These are phyloP conservation scores for Pyralis farinalis DNA, from an alignment of 2,888 invertebrate genomes.

Conservation along the genomic window DNA sequence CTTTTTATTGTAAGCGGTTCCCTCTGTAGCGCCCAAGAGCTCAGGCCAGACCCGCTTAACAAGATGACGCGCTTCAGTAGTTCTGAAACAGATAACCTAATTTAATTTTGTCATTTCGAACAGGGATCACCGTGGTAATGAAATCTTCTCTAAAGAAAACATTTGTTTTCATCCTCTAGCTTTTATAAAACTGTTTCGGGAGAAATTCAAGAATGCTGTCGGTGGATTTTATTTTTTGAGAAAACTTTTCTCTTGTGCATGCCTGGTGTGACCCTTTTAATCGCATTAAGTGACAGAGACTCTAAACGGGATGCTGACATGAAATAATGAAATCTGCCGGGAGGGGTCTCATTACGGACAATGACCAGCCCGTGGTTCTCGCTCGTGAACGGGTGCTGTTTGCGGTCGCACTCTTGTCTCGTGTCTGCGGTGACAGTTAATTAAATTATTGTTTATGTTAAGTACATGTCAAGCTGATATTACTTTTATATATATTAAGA, in stretches of 20 bases:
- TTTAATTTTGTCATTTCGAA: constrained; percentile 60
- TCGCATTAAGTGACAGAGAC: constrained; percentile 57
- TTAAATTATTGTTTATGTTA: constrained; percentile 25
- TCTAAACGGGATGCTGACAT: constrained; percentile 49
- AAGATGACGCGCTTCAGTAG: constrained; percentile 92
- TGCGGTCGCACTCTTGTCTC: constrained; percentile 22
- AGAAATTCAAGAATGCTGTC: constrained; percentile 17
- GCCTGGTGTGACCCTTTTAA: constrained; percentile 55
- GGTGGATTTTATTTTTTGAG: constrained; percentile 38
- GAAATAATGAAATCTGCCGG: constrained; percentile 60
- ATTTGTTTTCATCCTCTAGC: constrained; percentile 32
- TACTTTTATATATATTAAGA: too few species aligned
- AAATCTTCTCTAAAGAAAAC: constrained; percentile 45
- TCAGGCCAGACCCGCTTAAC: constrained; percentile 93
- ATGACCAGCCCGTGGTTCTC: constrained; percentile 39
- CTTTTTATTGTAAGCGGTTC: constrained; percentile 91
- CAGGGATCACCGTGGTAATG: constrained; percentile 47
- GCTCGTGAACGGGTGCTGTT: constrained; percentile 22
- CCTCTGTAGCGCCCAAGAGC: constrained; percentile 95
- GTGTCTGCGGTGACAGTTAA: constrained; percentile 28
- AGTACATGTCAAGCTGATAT: constrained; percentile 13
- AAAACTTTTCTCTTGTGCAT: constrained; percentile 40
- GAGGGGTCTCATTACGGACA: constrained; percentile 57
- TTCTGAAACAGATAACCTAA: constrained; percentile 84
- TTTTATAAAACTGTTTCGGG: not conserved